phyloP scores from a whole-genome alignment of 2,797 vertebrate genomes.

The Neomorphus geoffroyi region DNA sequence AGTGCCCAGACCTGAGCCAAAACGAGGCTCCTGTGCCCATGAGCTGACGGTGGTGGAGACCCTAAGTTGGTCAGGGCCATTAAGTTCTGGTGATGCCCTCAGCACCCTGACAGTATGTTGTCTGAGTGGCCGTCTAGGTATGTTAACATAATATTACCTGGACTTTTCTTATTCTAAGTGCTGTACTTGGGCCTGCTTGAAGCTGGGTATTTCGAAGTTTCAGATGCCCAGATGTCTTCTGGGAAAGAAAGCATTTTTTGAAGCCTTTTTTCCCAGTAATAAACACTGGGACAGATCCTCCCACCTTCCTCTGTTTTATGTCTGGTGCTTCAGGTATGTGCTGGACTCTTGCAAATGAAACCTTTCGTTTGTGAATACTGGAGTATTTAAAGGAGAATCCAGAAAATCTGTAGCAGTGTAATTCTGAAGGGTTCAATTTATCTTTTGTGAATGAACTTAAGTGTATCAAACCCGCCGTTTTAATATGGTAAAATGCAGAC shows the following conservation, averaged over 20 bases:
- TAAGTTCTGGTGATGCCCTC: not conserved
- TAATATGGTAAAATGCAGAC: not conserved
- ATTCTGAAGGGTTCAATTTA: not conserved
- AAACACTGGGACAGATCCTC: not conserved
- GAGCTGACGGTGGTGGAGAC: not conserved
- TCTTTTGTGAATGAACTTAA: not conserved
- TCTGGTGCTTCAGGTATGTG: not conserved
- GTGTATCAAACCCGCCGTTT: not conserved
- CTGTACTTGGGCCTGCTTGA: not conserved
- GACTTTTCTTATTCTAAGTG: not conserved
- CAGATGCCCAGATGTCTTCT: not conserved
- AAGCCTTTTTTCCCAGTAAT: not conserved
- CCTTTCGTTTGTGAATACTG: not conserved
- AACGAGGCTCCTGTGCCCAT: not conserved
- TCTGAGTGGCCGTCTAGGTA: not conserved
- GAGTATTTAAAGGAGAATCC: not conserved
- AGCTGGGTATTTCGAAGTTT: not conserved
- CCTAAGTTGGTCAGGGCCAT: not conserved
- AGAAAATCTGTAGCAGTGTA: not conserved
- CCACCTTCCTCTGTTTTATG: not conserved
- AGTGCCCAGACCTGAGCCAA: not conserved
- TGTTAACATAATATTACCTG: fast-evolving
- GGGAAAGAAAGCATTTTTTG: not conserved
- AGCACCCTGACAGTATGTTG: not conserved
- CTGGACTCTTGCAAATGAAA: not conserved